Evolutionary conservation across 2,113 vertebrate species (phyloP).

Genomic region (Lophochroa leadbeateri): DNA sequence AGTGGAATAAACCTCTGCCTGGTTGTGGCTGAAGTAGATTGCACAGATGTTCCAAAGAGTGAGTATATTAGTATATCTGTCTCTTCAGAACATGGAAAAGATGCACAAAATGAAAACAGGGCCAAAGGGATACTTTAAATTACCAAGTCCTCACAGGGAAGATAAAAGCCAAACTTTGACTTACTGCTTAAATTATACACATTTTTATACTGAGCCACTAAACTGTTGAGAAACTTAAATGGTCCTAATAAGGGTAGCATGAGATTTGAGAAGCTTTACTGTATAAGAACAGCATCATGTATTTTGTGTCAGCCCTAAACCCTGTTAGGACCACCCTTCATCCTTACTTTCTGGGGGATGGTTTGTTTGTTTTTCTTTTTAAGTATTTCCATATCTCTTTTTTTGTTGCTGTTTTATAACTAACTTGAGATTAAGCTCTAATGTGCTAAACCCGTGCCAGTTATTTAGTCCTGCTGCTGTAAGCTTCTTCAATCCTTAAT

Average conservation of each 20-base stretch:
- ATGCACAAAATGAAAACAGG: neutral
- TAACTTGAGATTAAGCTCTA: neutral
- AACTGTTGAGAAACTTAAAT: neutral
- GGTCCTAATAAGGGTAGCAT: neutral
- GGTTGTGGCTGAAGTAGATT: neutral
- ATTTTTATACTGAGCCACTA: neutral
- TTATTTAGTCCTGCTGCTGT: neutral
- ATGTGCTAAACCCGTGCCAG: neutral
- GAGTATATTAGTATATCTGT: neutral
- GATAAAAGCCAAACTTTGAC: constrained; percentile 18
- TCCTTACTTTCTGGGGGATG: neutral
- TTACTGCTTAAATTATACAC: neutral
- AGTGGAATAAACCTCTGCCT: neutral
- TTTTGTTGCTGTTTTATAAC: neutral
- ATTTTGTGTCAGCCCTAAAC: neutral
- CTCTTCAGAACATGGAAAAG: neutral
- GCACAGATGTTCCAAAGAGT: neutral
- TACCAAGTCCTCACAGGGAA: neutral
- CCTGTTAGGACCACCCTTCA: neutral
- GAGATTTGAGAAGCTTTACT: neutral
- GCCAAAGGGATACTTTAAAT: constrained; percentile 5
- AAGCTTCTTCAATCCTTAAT: neutral
- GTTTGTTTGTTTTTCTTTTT: neutral
- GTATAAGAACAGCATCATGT: neutral
- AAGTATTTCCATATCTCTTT: neutral